phyloP scores from a whole-genome alignment of 1,140 invertebrate genomes.

The Eupeodes corollae region DNA sequence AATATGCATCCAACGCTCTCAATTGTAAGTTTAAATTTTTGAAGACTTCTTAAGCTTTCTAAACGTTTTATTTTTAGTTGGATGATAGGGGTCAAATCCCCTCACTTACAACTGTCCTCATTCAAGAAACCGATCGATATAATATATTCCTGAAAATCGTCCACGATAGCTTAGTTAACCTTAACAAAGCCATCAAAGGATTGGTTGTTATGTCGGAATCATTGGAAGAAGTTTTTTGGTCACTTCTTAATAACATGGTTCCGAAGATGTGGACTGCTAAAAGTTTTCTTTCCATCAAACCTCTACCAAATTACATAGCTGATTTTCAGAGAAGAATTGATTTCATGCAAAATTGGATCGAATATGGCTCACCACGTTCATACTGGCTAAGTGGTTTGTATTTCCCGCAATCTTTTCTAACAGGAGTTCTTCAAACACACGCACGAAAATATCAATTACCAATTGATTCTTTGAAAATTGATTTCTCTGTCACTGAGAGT shows the following conservation, averaged over 20 bases:
- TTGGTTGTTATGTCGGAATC: constrained; percentile 81
- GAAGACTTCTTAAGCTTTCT: neutral
- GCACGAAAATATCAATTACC: constrained; percentile 71
- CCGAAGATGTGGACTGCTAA: constrained; percentile 69
- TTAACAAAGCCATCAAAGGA: constrained; percentile 76
- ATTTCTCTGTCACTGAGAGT: constrained; percentile 50
- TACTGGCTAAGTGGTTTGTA: constrained; percentile 87
- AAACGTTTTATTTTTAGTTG: constrained; percentile 12
- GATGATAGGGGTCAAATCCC: constrained; percentile 58
- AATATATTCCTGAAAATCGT: constrained; percentile 64
- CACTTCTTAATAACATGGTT: constrained; percentile 68
- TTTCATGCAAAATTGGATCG: constrained; percentile 66
- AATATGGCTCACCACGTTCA: constrained; percentile 55
- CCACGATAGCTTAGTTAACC: constrained; percentile 55
- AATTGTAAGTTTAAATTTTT: constrained; percentile 34
- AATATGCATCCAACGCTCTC: constrained; percentile 41
- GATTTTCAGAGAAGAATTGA: constrained; percentile 67
- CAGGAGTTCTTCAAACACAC: constrained; percentile 73
- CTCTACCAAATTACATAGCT: constrained; percentile 67
- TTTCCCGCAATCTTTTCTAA: constrained; percentile 84
- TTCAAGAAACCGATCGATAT: constrained; percentile 77
- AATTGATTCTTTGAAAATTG: constrained; percentile 73
- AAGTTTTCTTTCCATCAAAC: constrained; percentile 78
- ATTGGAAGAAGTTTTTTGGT: constrained; percentile 64
- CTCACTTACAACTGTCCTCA: constrained; percentile 69